A percentile compares a stretch with the other conserved stretches of the same genome.
Evolutionary conservation across 2,888 invertebrate species (phyloP).

Genomic region (Tetramorium bicarinatum): DNA sequence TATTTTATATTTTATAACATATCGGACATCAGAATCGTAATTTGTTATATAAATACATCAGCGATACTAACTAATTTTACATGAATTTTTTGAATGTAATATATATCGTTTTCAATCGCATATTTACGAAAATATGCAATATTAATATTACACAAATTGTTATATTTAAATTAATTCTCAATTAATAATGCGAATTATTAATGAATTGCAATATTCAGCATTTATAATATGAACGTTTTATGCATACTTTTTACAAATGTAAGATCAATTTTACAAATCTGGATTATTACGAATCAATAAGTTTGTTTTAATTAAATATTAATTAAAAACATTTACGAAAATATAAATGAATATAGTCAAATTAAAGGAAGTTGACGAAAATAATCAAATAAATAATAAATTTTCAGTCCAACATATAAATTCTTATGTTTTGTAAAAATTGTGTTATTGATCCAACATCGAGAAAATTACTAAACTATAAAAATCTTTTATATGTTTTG

Average conservation of each 20-base stretch:
- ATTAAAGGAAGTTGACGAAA: background rate
- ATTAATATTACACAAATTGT: conserved; percentile 28
- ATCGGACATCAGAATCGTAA: background rate
- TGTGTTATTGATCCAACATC: background rate
- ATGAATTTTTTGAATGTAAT: conserved; percentile 13
- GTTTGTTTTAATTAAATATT: conserved; percentile 31
- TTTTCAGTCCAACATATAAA: background rate
- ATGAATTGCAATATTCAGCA: conserved; percentile 30
- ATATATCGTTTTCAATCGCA: conserved; percentile 15
- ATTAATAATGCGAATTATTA: conserved; percentile 42
- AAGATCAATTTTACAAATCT: conserved; percentile 17
- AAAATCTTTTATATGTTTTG: background rate
- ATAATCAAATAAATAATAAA: background rate
- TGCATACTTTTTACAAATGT: conserved; percentile 18
- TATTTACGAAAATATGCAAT: conserved; percentile 43
- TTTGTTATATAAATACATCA: background rate
- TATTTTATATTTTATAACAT: background rate
- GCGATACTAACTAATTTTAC: background rate
- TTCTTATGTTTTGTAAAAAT: background rate
- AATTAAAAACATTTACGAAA: conserved; percentile 11
- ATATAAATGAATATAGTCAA: background rate
- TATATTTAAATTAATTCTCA: conserved; percentile 36
- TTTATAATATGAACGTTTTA: conserved; percentile 35
- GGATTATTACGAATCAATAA: conserved; percentile 11
- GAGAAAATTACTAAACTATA: background rate